A percentile compares a stretch with the other conserved stretches of the same genome.
These are phyloP conservation scores for Panorpa germanica DNA, from an alignment of 2,888 invertebrate species.

Conservation along the genomic window DNA sequence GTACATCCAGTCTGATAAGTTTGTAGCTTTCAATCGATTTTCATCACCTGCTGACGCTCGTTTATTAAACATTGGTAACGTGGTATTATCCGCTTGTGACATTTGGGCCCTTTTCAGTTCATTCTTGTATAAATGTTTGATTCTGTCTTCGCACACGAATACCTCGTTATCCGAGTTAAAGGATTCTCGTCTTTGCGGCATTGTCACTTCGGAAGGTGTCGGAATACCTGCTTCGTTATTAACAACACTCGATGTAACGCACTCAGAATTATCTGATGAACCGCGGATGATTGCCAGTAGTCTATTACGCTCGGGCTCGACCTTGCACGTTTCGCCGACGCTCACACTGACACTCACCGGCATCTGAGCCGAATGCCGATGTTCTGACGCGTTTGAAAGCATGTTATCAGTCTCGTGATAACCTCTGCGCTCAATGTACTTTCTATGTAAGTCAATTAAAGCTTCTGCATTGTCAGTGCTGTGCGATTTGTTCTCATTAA, in stretches of 20 bases:
- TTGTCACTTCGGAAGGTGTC: no score
- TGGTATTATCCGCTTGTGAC: neutral
- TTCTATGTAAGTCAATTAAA: conserved; percentile 47
- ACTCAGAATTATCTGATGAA: conserved; percentile 23
- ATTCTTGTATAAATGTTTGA: neutral
- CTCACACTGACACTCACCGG: conserved; percentile 14
- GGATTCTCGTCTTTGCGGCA: conserved; percentile 3
- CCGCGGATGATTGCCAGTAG: conserved; percentile 42
- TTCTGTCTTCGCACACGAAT: conserved; percentile 5
- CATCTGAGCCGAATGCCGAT: conserved; percentile 12
- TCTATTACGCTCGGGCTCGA: conserved; percentile 23
- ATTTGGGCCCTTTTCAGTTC: neutral
- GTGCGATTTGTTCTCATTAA: conserved; percentile 28
- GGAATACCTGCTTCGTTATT: neutral
- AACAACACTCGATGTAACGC: conserved; percentile 12
- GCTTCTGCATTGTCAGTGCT: conserved; percentile 30
- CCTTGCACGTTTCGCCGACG: neutral
- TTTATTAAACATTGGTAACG: neutral
- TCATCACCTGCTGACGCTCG: conserved; percentile 9
- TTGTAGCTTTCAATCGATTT: conserved; percentile 20
- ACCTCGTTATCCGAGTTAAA: conserved; percentile 1
- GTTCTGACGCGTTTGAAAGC: conserved; percentile 18
- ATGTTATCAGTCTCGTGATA: conserved; percentile 27
- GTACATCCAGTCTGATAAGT: conserved; percentile 29
- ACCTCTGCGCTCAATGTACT: conserved; percentile 43